Evolutionary conservation across 2,113 vertebrate genomes (phyloP).

Genomic region (Crypturellus undulatus): DNA sequence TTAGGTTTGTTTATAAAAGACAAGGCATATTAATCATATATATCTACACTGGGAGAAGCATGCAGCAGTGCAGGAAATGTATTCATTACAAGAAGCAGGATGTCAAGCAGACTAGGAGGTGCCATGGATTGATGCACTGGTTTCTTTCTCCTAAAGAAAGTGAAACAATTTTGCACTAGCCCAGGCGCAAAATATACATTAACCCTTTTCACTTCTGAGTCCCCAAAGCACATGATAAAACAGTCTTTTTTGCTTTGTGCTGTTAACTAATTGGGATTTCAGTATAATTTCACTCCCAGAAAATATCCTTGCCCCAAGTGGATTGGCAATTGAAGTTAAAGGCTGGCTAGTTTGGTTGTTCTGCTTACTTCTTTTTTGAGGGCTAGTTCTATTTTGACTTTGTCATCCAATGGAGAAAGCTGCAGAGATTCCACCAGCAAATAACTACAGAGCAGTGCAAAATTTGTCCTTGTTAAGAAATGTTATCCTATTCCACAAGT

Average conservation of each 20-base stretch:
- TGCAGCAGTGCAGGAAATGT: conserved; percentile 67
- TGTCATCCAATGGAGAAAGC: not conserved
- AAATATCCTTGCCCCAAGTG: not conserved
- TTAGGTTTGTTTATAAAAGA: conserved; percentile 78
- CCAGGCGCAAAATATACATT: conserved; percentile 4
- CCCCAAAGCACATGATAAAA: not conserved
- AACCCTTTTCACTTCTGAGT: not conserved
- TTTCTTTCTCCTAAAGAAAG: conserved; percentile 16
- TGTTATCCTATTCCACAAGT: not conserved
- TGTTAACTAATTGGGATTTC: not conserved
- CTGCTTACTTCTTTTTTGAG: not conserved
- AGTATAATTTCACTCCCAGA: not conserved
- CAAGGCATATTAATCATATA: conserved; percentile 75
- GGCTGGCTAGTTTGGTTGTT: rapidly evolving
- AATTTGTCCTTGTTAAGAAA: not conserved
- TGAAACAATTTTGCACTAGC: conserved; percentile 22
- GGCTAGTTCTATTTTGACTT: not conserved
- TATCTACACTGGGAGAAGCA: conserved; percentile 38
- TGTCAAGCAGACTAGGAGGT: conserved; percentile 57
- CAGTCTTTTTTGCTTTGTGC: not conserved
- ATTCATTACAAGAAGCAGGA: conserved; percentile 68
- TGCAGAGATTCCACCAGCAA: not conserved
- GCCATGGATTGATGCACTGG: conserved; percentile 61
- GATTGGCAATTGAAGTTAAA: not conserved
- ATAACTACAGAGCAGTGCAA: not conserved